These are phyloP conservation scores for Labeo calbasu DNA, from an alignment of 2,797 vertebrate species.

Conservation along the genomic window DNA sequence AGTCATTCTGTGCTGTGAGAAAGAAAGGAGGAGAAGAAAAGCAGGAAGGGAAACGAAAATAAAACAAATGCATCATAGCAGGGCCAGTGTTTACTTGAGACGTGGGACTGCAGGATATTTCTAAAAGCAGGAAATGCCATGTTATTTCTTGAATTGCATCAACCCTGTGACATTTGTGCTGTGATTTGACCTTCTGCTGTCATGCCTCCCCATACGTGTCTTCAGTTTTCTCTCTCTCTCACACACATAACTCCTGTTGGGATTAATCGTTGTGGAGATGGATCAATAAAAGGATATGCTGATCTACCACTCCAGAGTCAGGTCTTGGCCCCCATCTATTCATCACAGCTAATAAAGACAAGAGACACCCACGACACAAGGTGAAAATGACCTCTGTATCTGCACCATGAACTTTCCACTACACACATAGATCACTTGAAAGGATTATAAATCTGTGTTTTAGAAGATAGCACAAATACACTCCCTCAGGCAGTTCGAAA, in stretches of 20 bases:
- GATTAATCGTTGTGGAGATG: slow-evolving; percentile 53
- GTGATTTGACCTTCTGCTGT: slow-evolving; percentile 35
- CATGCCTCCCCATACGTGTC: slow-evolving; percentile 18
- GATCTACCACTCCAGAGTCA: slow-evolving; percentile 57
- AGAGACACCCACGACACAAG: slow-evolving; percentile 14
- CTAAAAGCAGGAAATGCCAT: slow-evolving; percentile 19
- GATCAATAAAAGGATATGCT: slow-evolving; percentile 59
- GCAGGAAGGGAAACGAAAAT: slow-evolving; percentile 52
- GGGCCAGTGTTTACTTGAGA: slow-evolving; percentile 40
- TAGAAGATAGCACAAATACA: not conserved
- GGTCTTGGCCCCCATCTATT: slow-evolving; percentile 43
- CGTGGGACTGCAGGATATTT: slow-evolving; percentile 43
- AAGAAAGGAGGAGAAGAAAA: slow-evolving; percentile 42
- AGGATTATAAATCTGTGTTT: not conserved
- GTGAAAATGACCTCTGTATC: slow-evolving; percentile 34
- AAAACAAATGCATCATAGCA: slow-evolving; percentile 34
- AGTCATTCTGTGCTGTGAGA: slow-evolving; percentile 42
- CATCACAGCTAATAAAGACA: slow-evolving; percentile 47
- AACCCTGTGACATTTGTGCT: slow-evolving; percentile 15
- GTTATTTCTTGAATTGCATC: slow-evolving; percentile 12
- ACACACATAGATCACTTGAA: slow-evolving; percentile 30
- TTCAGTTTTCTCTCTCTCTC: slow-evolving; percentile 17
- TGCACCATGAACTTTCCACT: slow-evolving; percentile 18
- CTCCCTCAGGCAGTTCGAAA: not conserved
- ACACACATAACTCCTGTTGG: slow-evolving; percentile 39